Conservation (phyloP, 1,140 invertebrate genomes). For the Camponotus pennsylvanicus region DNA sequence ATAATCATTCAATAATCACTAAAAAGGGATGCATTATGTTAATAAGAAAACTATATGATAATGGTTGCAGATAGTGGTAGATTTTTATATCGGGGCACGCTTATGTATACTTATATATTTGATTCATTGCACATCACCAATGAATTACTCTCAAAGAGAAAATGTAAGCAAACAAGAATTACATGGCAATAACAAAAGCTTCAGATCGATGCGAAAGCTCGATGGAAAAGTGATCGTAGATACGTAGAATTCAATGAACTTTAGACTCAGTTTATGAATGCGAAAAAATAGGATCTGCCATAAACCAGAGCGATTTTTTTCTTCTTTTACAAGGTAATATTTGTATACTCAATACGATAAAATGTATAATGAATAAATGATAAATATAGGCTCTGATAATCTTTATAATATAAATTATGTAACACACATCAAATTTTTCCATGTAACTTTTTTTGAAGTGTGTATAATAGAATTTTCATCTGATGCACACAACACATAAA, state of each 20-base stretch:
- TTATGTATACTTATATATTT: constrained; percentile 10
- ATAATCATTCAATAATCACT: constrained; percentile 21
- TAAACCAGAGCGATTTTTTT: constrained; percentile 25
- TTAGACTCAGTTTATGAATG: not conserved
- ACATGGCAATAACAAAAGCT: constrained; percentile 29
- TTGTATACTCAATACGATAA: not conserved
- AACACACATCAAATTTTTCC: too few species aligned
- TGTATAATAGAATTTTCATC: too few species aligned
- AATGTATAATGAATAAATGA: too few species aligned
- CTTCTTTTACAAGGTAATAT: not conserved
- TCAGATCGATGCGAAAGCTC: constrained; percentile 7
- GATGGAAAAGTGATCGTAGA: not conserved
- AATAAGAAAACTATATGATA: constrained; percentile 50
- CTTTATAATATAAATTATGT: too few species aligned
- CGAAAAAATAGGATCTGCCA: not conserved
- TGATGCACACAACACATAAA: too few species aligned
- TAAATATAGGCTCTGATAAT: too few species aligned
- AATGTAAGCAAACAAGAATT: not conserved
- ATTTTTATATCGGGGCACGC: constrained; percentile 26
- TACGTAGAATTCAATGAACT: constrained; percentile 7
- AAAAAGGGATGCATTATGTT: constrained; percentile 51
- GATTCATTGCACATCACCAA: not conserved
- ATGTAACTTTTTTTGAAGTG: too few species aligned
- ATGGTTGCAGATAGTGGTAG: constrained; percentile 63
- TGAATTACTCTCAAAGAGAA: constrained; percentile 16